phyloP scores from a whole-genome alignment of 2,888 invertebrate species.

The Germaria angustata region DNA sequence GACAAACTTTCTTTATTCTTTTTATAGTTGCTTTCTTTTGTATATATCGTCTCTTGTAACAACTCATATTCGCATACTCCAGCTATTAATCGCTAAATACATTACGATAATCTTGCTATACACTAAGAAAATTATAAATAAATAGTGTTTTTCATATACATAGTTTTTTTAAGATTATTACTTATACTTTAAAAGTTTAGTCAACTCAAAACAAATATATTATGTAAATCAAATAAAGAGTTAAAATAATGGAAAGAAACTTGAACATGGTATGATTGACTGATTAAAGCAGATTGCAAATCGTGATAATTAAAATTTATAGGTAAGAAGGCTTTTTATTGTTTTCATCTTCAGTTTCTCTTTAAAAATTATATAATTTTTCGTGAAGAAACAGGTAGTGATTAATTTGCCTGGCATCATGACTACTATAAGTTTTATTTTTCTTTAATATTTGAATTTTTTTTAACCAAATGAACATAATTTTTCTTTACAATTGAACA shows the following conservation, averaged over 20 bases:
- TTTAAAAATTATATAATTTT: too few species aligned
- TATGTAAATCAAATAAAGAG: background rate
- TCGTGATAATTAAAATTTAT: too few species aligned
- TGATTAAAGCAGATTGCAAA: too few species aligned
- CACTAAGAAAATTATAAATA: conserved; percentile 47
- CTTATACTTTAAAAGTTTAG: background rate
- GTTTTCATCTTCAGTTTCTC: too few species aligned
- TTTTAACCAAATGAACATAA: too few species aligned
- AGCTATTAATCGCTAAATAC: conserved; percentile 53
- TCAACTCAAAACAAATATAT: background rate
- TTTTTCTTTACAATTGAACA: too few species aligned
- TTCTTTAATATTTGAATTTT: too few species aligned
- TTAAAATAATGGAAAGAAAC: background rate
- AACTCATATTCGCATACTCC: conserved; percentile 45
- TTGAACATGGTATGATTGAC: background rate
- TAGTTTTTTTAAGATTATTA: background rate
- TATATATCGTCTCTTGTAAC: conserved; percentile 49
- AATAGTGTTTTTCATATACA: conserved; percentile 45
- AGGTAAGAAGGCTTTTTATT: too few species aligned
- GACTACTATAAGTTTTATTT: too few species aligned
- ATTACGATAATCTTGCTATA: conserved; percentile 54
- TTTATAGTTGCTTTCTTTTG: background rate
- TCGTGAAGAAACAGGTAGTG: too few species aligned
- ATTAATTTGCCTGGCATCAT: too few species aligned
- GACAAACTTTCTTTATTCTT: background rate